These are phyloP conservation scores for Lithobius niger DNA, from an alignment of 1,140 invertebrate genomes.

Conservation along the genomic window DNA sequence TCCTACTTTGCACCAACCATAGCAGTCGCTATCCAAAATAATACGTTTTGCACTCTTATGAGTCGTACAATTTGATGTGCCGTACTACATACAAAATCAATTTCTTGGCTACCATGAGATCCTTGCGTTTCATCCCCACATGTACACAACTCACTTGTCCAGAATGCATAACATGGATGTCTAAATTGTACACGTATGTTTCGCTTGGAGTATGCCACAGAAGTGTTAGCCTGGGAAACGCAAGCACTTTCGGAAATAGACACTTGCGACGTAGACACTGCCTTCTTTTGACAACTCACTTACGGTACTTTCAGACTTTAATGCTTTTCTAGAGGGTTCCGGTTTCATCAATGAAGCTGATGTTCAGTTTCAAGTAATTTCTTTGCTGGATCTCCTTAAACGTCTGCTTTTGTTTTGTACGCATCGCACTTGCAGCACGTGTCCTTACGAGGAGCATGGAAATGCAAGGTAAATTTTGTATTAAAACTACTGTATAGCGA, in stretches of 20 bases:
- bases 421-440: background rate
- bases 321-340: background rate
- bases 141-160: background rate
- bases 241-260: background rate
- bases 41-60: background rate
- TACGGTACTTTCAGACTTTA: background rate
- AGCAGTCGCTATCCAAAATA: background rate
- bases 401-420: background rate
- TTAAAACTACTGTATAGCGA: background rate
- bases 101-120: too few relatives aligned
- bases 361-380: background rate
- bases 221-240: background rate
- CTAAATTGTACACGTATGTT: background rate
- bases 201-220: background rate
- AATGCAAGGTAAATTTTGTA: background rate
- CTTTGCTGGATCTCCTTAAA: background rate
- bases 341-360: background rate
- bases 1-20: background rate
- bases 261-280: too few relatives aligned
- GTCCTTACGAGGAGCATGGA: too few relatives aligned
- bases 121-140: too few relatives aligned
- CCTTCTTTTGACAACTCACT: background rate
- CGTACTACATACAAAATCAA: too few relatives aligned
- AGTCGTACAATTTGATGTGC: background rate
- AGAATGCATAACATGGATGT: background rate